A percentile compares a stretch with the other conserved stretches of the same genome.
Conservation (phyloP, 2,888 invertebrate genomes). For the Tricholauxania praeusta region DNA sequence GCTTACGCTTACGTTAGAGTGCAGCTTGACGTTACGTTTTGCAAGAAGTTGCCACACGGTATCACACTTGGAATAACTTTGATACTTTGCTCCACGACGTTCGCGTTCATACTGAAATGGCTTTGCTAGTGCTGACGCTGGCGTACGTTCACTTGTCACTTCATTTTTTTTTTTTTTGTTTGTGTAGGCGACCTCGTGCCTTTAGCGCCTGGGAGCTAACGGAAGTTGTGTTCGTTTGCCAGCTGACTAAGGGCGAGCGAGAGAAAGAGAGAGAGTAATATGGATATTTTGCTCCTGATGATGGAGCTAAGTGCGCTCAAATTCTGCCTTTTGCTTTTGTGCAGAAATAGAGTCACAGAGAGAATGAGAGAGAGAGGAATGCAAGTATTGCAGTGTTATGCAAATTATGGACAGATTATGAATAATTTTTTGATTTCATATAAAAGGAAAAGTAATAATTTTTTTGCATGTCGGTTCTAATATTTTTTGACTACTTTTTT, state of each 20-base stretch:
- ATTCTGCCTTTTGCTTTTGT: neutral
- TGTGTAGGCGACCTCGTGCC: slow-evolving; percentile 5
- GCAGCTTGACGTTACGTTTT: slow-evolving; percentile 17
- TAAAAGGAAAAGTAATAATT: neutral
- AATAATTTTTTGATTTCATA: too few species aligned
- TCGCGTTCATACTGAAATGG: slow-evolving; percentile 29
- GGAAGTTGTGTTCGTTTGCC: slow-evolving; percentile 5
- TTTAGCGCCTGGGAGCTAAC: neutral
- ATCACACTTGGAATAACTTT: neutral
- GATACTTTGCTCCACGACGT: slow-evolving; percentile 23
- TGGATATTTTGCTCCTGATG: neutral
- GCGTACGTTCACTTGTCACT: neutral
- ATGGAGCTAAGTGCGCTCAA: neutral
- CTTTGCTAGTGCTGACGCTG: neutral
- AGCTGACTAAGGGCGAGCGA: neutral
- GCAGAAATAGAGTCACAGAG: neutral
- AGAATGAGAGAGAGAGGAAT: neutral
- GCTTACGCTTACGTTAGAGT: neutral
- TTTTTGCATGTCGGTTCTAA: too few species aligned
- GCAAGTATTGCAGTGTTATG: neutral
- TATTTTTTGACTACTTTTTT: too few species aligned
- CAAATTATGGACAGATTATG: neutral
- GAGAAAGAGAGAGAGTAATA: neutral
- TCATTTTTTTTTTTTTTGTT: neutral
- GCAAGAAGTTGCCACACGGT: neutral